Evolutionary conservation across 2,113 vertebrate species (phyloP).

Genomic region (Propithecus coquereli): DNA sequence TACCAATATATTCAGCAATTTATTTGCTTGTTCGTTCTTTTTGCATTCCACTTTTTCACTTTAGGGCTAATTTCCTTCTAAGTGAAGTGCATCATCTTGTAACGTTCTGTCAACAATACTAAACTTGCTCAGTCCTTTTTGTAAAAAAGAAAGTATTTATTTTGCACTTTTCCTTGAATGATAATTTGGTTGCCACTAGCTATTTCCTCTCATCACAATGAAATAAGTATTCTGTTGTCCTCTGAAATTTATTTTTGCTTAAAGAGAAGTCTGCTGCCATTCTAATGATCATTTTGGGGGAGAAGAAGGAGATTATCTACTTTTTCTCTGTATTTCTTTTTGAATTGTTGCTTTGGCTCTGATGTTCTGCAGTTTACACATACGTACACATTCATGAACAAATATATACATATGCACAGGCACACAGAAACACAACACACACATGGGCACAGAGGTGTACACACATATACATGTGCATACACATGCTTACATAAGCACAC

Average conservation of each 20-base stretch:
- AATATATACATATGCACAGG: neutral
- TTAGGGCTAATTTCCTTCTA: neutral
- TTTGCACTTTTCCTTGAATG: neutral
- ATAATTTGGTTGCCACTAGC: neutral
- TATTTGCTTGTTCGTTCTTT: neutral
- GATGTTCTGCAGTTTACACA: neutral
- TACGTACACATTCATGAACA: neutral
- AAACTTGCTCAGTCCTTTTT: neutral
- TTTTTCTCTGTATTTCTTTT: neutral
- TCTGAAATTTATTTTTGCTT: neutral
- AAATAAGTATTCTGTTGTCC: neutral
- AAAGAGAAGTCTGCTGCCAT: neutral
- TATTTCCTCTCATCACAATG: neutral
- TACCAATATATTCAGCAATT: neutral
- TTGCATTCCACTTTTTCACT: neutral
- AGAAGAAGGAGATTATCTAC: neutral
- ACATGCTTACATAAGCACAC: rapidly evolving
- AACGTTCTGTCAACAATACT: neutral
- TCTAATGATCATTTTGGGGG: neutral
- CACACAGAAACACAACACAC: neutral
- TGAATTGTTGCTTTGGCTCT: no score
- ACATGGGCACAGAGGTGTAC: neutral
- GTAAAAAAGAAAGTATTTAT: neutral
- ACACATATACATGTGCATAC: neutral
- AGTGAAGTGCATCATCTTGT: neutral